phyloP scores from a whole-genome alignment of 2,888 invertebrate species.

The Oligia strigilis region DNA sequence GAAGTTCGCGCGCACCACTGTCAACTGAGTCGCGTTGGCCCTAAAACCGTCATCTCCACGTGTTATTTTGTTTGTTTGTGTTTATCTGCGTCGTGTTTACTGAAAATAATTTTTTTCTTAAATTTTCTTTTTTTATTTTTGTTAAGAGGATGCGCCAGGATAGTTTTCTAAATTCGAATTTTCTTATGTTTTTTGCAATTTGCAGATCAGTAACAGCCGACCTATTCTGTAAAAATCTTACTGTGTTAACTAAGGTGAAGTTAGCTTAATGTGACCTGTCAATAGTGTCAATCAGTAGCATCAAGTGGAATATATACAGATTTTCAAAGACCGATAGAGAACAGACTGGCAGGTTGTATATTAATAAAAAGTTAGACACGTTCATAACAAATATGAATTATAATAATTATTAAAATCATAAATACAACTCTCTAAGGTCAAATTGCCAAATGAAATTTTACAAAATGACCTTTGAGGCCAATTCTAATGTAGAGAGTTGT shows the following conservation, averaged over 20 bases:
- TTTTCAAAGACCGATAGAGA: too few relatives aligned
- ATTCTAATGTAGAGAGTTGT: not conserved
- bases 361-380: not conserved
- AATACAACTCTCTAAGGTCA: not conserved
- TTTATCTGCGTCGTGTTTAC: not conserved
- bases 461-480: not conserved
- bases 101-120: too few relatives aligned
- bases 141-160: not conserved
- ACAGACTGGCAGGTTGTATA: not conserved
- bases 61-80: not conserved
- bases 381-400: not conserved
- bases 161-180: not conserved
- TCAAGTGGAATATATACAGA: not conserved
- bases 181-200: not conserved
- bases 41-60: not conserved
- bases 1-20: too few relatives aligned
- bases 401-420: not conserved
- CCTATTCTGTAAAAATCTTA: not conserved
- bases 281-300: not conserved
- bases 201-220: not conserved
- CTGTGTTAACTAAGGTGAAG: not conserved
- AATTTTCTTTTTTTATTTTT: not conserved
- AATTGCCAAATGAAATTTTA: not conserved
- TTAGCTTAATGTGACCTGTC: not conserved
- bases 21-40: too few relatives aligned